Percentiles rank a stretch among this genome's conserved stretches.
Evolutionary conservation across 1,140 invertebrate genomes (phyloP).

Genomic region (Amphibalanus amphitrite): DNA sequence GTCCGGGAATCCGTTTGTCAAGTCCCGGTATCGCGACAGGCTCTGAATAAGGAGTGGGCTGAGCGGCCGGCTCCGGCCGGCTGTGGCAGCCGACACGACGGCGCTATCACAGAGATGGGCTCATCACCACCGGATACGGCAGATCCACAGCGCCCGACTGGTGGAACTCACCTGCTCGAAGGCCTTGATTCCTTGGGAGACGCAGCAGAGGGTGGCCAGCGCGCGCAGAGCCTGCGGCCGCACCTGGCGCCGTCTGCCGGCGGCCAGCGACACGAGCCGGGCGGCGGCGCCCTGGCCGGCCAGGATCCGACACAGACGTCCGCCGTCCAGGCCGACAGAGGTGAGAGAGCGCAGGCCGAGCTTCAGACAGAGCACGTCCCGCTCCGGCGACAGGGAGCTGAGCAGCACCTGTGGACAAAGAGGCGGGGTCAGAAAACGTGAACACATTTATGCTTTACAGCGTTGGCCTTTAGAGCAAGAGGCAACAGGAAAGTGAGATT

Average conservation of each 20-base stretch:
- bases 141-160: too few species aligned
- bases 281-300: slow-evolving; percentile 41
- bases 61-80: too few species aligned
- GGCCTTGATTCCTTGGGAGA: slow-evolving; percentile 50
- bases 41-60: too few species aligned
- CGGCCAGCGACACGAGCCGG: slow-evolving; percentile 42
- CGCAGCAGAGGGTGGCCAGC: slow-evolving; percentile 58
- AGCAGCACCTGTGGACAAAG: slow-evolving; percentile 4
- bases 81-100: too few species aligned
- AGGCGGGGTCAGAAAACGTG: too few species aligned
- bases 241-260: slow-evolving; percentile 36
- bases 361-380: slow-evolving; percentile 16
- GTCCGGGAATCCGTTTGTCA: too few species aligned
- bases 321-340: slow-evolving; percentile 29
- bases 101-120: too few species aligned
- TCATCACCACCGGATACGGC: too few species aligned
- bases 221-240: slow-evolving; percentile 49
- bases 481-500: too few species aligned
- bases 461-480: too few species aligned
- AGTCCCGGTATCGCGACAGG: too few species aligned
- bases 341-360: slow-evolving; percentile 19
- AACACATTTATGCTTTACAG: too few species aligned
- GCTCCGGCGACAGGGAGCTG: slow-evolving; percentile 9
- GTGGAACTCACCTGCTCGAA: slow-evolving; percentile 45
- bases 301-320: slow-evolving; percentile 42